phyloP scores from a whole-genome alignment of 2,797 vertebrate genomes.

The Typhlichthys subterraneus region DNA sequence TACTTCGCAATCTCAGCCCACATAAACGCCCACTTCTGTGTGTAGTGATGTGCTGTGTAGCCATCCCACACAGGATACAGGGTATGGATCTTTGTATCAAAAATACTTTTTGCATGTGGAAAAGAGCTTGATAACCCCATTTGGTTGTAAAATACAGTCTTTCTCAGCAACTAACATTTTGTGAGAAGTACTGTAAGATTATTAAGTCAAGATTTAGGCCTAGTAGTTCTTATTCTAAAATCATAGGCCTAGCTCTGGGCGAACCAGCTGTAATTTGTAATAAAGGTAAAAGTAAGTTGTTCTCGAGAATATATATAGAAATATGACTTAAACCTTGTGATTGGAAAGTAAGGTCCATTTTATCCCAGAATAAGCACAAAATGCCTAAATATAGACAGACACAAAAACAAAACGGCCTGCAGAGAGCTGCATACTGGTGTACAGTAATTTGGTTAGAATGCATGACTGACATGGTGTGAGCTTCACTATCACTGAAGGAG shows the following conservation, averaged over 20 bases:
- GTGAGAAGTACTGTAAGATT: too few species aligned
- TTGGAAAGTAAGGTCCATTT: too few species aligned
- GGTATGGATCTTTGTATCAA: constrained; percentile 11
- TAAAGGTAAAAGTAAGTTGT: too few species aligned
- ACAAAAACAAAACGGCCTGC: constrained; percentile 12
- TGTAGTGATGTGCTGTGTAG: constrained; percentile 19
- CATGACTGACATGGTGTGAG: constrained; percentile 36
- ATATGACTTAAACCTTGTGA: too few species aligned
- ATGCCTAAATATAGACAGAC: constrained; percentile 8
- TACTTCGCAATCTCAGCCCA: constrained; percentile 19
- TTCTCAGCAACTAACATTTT: neutral
- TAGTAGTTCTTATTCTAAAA: too few species aligned
- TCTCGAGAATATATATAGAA: too few species aligned
- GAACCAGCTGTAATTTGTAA: too few species aligned
- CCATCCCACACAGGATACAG: constrained; percentile 9
- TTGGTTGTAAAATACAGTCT: neutral
- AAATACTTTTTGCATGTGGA: neutral
- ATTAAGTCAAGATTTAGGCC: too few species aligned
- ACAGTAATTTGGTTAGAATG: constrained; percentile 54
- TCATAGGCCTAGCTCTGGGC: too few species aligned
- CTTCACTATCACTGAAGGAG: constrained; percentile 28
- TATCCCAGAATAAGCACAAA: constrained; percentile 1
- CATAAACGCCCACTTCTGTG: constrained; percentile 30
- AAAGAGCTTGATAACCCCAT: constrained; percentile 19
- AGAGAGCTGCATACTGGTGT: constrained; percentile 33